These are phyloP conservation scores for Macquaria australasica DNA, from an alignment of 2,113 vertebrate genomes.

Conservation along the genomic window DNA sequence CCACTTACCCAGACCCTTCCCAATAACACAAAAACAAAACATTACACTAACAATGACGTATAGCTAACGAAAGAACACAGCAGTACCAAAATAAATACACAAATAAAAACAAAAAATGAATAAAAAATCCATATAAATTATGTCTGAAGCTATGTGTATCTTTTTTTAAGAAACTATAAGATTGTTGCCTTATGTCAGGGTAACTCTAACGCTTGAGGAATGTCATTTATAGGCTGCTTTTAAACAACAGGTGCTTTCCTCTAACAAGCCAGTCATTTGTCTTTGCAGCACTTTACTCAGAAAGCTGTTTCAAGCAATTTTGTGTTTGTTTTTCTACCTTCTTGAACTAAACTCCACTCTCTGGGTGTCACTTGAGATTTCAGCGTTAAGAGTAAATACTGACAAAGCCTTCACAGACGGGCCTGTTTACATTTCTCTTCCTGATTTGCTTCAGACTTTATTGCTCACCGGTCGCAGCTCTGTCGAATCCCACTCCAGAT, in stretches of 20 bases:
- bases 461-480: conserved; percentile 89
- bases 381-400: not conserved
- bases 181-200: too few relatives aligned
- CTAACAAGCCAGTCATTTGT: not conserved
- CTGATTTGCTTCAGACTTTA: not conserved
- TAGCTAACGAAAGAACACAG: too few relatives aligned
- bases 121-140: too few relatives aligned
- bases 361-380: not conserved
- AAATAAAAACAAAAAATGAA: too few relatives aligned
- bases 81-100: too few relatives aligned
- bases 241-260: not conserved
- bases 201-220: too few relatives aligned
- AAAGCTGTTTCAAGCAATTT: not conserved
- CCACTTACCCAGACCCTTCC: too few relatives aligned
- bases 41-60: too few relatives aligned
- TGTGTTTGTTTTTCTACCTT: not conserved
- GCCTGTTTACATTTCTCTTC: not conserved
- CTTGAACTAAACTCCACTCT: not conserved
- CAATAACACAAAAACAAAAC: too few relatives aligned
- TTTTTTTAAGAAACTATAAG: too few relatives aligned
- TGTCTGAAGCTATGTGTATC: too few relatives aligned
- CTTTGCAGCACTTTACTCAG: not conserved
- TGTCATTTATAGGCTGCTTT: too few relatives aligned
- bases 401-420: not conserved
- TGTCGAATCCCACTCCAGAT: conserved; percentile 95